These are phyloP conservation scores for Melipona bicolor DNA, from an alignment of 2,888 invertebrate species.

Conservation along the genomic window DNA sequence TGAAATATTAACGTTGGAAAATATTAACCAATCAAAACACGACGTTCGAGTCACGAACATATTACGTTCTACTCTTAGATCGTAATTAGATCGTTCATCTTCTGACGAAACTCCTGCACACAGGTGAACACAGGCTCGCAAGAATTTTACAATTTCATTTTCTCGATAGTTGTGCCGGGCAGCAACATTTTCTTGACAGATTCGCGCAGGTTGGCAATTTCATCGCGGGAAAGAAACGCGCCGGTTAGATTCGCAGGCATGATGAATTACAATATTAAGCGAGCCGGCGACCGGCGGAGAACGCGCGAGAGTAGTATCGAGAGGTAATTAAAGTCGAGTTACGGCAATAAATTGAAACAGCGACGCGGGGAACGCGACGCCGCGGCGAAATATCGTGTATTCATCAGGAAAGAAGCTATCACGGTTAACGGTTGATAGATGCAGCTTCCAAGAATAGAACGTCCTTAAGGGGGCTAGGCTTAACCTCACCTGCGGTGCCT, in stretches of 20 bases:
- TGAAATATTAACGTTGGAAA: too few species aligned
- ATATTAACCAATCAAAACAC: too few species aligned
- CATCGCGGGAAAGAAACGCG: neutral
- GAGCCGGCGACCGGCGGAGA: neutral
- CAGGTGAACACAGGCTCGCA: neutral
- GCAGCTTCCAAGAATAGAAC: constrained; percentile 77
- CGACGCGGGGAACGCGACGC: constrained; percentile 9
- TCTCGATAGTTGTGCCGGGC: neutral
- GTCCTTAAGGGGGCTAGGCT: constrained; percentile 76
- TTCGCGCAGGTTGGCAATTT: neutral
- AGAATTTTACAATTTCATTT: neutral
- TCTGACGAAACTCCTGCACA: too few species aligned
- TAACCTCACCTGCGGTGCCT: constrained; percentile 72
- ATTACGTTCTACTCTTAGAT: too few species aligned
- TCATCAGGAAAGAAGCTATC: constrained; percentile 69
- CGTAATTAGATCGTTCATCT: too few species aligned
- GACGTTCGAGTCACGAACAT: too few species aligned
- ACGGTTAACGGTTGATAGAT: constrained; percentile 74
- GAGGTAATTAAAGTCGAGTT: constrained; percentile 27
- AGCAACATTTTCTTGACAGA: neutral
- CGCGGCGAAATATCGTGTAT: constrained; percentile 26
- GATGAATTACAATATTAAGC: neutral
- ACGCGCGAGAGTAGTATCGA: neutral
- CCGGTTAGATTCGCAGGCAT: neutral
- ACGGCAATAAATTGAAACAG: constrained; percentile 33